Evolutionary conservation across 2,888 invertebrate genomes (phyloP), one percentile per base, ranked within the genome.

Genomic region (Leuctra nigra): DNA sequence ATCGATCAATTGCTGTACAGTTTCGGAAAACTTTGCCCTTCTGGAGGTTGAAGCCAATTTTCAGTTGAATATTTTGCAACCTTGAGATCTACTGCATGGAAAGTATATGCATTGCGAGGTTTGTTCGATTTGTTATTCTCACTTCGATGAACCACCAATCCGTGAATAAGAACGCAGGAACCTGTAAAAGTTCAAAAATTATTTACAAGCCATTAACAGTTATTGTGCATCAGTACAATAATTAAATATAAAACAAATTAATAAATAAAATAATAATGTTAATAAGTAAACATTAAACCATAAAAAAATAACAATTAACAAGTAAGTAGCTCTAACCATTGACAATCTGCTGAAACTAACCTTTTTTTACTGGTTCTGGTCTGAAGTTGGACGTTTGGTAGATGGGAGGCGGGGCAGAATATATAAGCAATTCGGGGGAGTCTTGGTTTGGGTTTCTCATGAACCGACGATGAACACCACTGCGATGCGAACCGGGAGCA

Each of bases 61-160:
- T 87, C 80, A 39, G 80, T 71, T 0, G 90, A 83, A 73, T 88
- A 98, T 55, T 77, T 75, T 25, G 87, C 85, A 57, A 84, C 74
- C 16, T 83, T 75, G 61, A 80, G 82, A 70, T 99, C 98, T 56
- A 91, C 79, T 1, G 95, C 81, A 70, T 99, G 98, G 73, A 97
- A 96, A 4, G 96, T 95, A 73, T 98, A 99, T 1, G 91, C 93
- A 66, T 93, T 91, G 29, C 98, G 82, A n/a, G 92, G 86, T 61
- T 81, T 79, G 1, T 78, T 69, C 0, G 95, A 95, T 59, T 77
- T 84, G 72, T 99, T 99, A 7, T 78, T 76, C 53, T 88, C 88
- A 67, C 96, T 97, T 69, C 87, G 89, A 72, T 99, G 98, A 0
- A 97, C 88, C 1, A 96, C 92, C 68, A 89, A 83, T 0, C 96